Evolutionary conservation across 2,888 invertebrate species (phyloP).

Genomic region (Gonocerus acuteangulatus): DNA sequence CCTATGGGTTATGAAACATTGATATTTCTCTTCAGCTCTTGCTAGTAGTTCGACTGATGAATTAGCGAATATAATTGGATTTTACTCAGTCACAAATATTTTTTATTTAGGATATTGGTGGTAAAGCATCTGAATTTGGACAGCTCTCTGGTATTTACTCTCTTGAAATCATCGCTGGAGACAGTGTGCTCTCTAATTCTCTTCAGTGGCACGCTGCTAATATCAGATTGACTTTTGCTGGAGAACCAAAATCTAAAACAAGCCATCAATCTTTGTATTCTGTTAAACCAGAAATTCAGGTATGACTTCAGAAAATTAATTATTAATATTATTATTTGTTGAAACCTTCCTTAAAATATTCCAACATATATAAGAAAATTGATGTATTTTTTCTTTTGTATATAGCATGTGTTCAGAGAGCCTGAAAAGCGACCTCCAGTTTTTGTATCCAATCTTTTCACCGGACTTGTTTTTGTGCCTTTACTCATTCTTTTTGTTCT

Average conservation of each 20-base stretch:
- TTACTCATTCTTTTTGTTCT: constrained; percentile 71
- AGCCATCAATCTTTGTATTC: constrained; percentile 44
- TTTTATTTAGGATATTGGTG: constrained; percentile 59
- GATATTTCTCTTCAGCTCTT: too few relatives aligned
- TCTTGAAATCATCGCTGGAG: constrained; percentile 80
- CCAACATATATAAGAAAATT: neutral
- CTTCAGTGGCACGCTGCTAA: constrained; percentile 79
- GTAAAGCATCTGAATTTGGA: constrained; percentile 69
- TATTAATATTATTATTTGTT: neutral
- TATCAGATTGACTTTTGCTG: constrained; percentile 57
- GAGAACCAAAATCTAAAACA: constrained; percentile 40
- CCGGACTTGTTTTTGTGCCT: constrained; percentile 71
- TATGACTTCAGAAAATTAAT: constrained; percentile 38
- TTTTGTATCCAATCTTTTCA: constrained; percentile 83
- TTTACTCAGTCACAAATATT: too few relatives aligned
- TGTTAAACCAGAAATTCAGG: constrained; percentile 55
- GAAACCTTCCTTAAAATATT: neutral
- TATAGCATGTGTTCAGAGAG: constrained; percentile 76
- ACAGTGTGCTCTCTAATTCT: constrained; percentile 81
- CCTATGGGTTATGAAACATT: too few relatives aligned
- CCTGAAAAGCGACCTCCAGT: constrained; percentile 87
- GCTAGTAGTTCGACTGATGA: too few relatives aligned
- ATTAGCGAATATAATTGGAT: too few relatives aligned
- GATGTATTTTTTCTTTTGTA: constrained; percentile 28
- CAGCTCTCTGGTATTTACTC: constrained; percentile 69